Base-by-base conservation (phyloP, 2,888 invertebrate species). In the Rotaria macrura region DNA sequence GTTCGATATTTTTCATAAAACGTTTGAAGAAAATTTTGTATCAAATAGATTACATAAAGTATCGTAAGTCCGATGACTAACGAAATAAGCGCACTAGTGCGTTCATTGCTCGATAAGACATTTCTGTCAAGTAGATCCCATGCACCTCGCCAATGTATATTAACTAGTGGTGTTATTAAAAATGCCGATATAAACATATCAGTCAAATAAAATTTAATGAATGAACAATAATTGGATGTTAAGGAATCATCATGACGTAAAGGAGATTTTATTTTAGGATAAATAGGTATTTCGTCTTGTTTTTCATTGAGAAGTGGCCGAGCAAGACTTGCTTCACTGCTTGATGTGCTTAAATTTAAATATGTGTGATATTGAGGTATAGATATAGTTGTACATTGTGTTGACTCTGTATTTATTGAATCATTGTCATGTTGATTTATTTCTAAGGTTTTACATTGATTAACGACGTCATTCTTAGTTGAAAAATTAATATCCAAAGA, bases 171-270 rank as follows among this genome's bases (percentile, higher is more conserved):
- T 79, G 79, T 79, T 79, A 79, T 79, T 10, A 79, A n/a, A 43
- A 79, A 79, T 79, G 79, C 79, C n/a, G 79, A 40, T 25, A 79
- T 43, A 43, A 79, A 43, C 79, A 79, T 79, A 79, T 79, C 79
- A 5, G 43, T 79, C 0, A 79, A 25, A 79, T 79, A 79, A n/a
- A 43, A 17, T 43, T 43, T 43, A 43, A 79, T 40, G 5, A 43
- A 79, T 43, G 79, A 79, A n/a, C 12, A 43, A 43, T n/a, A 79
- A 79, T 40, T 79, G 23, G 43, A 23, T 40, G 25, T 79, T n/a
- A 43, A 43, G 0, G n/a, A 12, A 34, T 34, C 20, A 14, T 12
- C 43, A 9, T 40, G 23, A 43, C 1, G 23, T 5, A 10, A 34
- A 23, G 74, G 29, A 29, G 29, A 34, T 34, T 29, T 65, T 34